Percentiles rank a stretch among this genome's conserved stretches.
phyloP scores from a whole-genome alignment of 1,140 invertebrate genomes.

The Ditylenchus dipsaci region DNA sequence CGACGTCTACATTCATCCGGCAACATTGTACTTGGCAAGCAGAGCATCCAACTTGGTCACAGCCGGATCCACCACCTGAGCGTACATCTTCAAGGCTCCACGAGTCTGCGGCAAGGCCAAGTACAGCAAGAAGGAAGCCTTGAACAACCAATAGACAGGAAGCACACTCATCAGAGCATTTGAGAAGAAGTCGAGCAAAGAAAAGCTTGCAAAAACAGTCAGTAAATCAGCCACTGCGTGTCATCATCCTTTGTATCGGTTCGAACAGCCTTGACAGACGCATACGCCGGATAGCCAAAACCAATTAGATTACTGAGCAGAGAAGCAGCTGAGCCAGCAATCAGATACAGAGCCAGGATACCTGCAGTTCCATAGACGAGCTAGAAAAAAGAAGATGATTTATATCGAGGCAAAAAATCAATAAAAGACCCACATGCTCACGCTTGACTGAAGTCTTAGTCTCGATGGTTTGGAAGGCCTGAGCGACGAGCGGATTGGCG shows the following conservation, averaged over 20 bases:
- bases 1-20: too few relatives aligned
- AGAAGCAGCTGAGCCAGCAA: slow-evolving; percentile 30
- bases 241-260: slow-evolving; percentile 44
- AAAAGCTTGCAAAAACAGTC: slow-evolving; percentile 43
- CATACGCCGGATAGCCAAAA: slow-evolving; percentile 33
- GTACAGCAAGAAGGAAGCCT: slow-evolving; percentile 47
- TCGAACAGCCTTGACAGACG: slow-evolving; percentile 28
- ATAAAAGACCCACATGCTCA: slow-evolving; percentile 24
- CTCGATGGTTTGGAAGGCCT: slow-evolving; percentile 13
- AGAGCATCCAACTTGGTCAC: slow-evolving; percentile 18
- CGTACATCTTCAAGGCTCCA: slow-evolving; percentile 43
- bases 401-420: background rate
- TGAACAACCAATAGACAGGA: slow-evolving; percentile 39
- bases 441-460: slow-evolving; percentile 23
- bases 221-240: slow-evolving; percentile 47
- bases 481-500: background rate
- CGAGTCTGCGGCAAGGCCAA: slow-evolving; percentile 46
- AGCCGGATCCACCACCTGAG: slow-evolving; percentile 31
- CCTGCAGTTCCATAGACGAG: slow-evolving; percentile 20
- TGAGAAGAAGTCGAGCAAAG: slow-evolving; percentile 14
- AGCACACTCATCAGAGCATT: slow-evolving; percentile 57
- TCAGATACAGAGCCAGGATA: slow-evolving; percentile 28
- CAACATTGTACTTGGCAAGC: too few relatives aligned
- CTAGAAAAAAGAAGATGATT: slow-evolving; percentile 13
- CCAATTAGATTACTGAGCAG: slow-evolving; percentile 34